A percentile compares a stretch with the other conserved stretches of the same genome.
Conservation (phyloP, 2,888 invertebrate species). For the Therioaphis trifolii region DNA sequence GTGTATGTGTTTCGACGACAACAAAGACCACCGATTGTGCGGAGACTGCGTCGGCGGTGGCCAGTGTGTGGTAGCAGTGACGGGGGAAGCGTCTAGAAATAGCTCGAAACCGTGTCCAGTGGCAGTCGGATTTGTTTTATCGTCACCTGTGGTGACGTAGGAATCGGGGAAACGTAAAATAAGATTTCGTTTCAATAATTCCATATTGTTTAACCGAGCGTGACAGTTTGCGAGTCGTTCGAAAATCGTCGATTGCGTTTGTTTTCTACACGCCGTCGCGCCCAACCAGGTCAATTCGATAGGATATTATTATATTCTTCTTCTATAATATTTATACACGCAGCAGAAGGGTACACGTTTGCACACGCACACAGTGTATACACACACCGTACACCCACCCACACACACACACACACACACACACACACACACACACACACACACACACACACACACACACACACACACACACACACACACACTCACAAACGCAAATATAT, state of each 20-base stretch:
- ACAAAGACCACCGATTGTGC: conserved; percentile 24
- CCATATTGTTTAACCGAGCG: too few species aligned
- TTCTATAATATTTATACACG: conserved; percentile 15
- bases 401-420: neutral
- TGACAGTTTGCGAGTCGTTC: neutral
- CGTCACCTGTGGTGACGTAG: neutral
- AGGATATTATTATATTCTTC: conserved; percentile 11
- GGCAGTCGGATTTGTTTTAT: neutral
- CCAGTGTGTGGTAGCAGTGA: too few species aligned
- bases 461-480: neutral
- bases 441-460: neutral
- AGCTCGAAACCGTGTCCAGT: conserved; percentile 27
- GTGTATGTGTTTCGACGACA: neutral
- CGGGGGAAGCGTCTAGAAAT: conserved; percentile 19
- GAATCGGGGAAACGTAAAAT: neutral
- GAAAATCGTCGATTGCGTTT: neutral
- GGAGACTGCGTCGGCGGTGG: neutral
- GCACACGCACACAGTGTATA: too few species aligned
- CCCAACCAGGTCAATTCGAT: conserved; percentile 33
- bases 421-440: too few species aligned
- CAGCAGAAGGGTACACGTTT: too few species aligned
- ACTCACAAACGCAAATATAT: neutral
- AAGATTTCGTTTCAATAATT: neutral
- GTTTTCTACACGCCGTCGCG: conserved; percentile 28
- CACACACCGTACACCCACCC: too few species aligned